Evolutionary conservation across 1,140 invertebrate species (phyloP).

Genomic region (Bombus terrestris): DNA sequence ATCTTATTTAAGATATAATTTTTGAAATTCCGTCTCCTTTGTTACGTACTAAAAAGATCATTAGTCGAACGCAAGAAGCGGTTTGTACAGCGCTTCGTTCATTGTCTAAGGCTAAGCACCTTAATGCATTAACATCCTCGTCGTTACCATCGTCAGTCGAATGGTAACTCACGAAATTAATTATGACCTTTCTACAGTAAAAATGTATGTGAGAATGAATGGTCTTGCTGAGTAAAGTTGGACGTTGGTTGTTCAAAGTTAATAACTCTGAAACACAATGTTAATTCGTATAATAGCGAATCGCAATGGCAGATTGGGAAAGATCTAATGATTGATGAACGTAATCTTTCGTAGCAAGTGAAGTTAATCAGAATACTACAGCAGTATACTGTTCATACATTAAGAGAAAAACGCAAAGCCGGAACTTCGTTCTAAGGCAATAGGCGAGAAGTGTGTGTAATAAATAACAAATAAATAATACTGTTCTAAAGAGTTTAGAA

Average conservation of each 20-base stretch:
- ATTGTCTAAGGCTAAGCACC: neutral
- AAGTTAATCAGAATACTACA: too few species aligned
- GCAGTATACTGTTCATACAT: too few species aligned
- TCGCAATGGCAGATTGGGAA: neutral
- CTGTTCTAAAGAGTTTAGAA: too few species aligned
- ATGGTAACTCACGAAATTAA: neutral
- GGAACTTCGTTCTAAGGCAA: too few species aligned
- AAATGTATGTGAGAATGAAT: neutral
- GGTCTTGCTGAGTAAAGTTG: neutral
- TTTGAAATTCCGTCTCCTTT: neutral
- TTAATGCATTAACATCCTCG: neutral
- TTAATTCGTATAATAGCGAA: too few species aligned
- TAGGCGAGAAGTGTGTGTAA: too few species aligned
- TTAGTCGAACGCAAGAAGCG: neutral
- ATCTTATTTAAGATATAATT: neutral
- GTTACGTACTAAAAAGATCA: neutral
- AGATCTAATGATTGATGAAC: slow-evolving; percentile 7
- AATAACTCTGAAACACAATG: slow-evolving; percentile 4
- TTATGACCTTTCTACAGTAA: neutral
- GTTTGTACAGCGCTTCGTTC: neutral
- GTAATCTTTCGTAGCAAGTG: neutral
- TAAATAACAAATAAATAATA: too few species aligned
- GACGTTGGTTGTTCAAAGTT: neutral
- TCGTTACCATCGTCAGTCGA: neutral
- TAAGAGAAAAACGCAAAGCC: too few species aligned